phyloP scores from a whole-genome alignment of 30 jellyfish, hydroid and myxozoan species.

The Clytia hemisphaerica region DNA sequence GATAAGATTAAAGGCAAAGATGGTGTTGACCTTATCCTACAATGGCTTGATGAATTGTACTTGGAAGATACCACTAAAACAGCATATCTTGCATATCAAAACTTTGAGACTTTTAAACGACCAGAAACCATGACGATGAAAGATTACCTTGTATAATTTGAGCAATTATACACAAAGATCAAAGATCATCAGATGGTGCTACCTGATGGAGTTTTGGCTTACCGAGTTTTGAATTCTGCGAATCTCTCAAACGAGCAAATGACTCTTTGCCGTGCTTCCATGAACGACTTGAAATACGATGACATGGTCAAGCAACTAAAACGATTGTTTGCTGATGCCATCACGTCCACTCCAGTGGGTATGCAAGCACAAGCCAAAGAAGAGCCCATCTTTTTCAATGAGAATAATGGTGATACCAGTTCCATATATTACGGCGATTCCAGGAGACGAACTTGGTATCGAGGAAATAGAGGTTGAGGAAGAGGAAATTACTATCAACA shows the following conservation, averaged over 20 bases:
- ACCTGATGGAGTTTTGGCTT: constrained; percentile 45
- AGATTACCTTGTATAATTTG: constrained; percentile 20
- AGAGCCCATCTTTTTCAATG: constrained; percentile 1
- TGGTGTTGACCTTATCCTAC: neutral
- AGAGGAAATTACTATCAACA: constrained; percentile 12
- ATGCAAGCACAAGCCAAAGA: neutral
- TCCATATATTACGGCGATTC: neutral
- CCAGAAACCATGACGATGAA: constrained; percentile 29
- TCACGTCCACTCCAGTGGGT: constrained; percentile 5
- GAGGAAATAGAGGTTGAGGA: constrained; percentile 12
- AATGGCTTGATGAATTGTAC: constrained; percentile 37
- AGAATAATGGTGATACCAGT: neutral
- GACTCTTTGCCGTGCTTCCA: constrained; percentile 39
- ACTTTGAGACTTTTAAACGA: constrained; percentile 25
- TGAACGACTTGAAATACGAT: constrained; percentile 21
- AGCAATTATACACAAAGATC: constrained; percentile 22
- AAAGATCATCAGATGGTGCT: constrained; percentile 32
- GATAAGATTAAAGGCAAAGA: neutral
- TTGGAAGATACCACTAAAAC: constrained; percentile 18
- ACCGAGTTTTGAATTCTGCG: constrained; percentile 41
- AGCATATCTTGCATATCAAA: constrained; percentile 24
- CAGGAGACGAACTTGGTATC: constrained; percentile 11
- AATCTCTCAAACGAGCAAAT: constrained; percentile 28
- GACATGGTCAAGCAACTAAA: constrained; percentile 34
- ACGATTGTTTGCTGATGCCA: constrained; percentile 33